Percentiles rank a stretch among this genome's conserved stretches.
phyloP scores from a whole-genome alignment of 2,113 vertebrate genomes.

The Amia ocellicauda region DNA sequence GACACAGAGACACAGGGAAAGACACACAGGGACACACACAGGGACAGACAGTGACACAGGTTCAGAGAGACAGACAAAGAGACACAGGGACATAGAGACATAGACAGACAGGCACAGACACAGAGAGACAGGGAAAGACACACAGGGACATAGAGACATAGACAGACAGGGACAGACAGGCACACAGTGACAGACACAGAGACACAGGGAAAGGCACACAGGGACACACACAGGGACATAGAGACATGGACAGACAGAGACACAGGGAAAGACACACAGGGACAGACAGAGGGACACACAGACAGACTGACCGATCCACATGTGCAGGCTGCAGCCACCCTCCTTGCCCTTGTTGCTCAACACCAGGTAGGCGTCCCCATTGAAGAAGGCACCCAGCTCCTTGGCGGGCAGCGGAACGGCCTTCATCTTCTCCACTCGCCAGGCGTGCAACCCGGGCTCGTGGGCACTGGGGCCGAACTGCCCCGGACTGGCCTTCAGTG shows the following conservation, averaged over 20 bases:
- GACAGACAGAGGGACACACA: neutral
- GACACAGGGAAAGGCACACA: no score
- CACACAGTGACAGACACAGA: slow-evolving; percentile 1
- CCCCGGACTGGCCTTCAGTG: slow-evolving; percentile 49
- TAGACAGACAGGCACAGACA: slow-evolving; percentile 8
- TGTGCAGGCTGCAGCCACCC: slow-evolving; percentile 70
- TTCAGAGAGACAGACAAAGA: neutral
- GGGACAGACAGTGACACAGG: neutral
- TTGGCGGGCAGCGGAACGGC: slow-evolving; percentile 58
- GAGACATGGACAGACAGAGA: neutral
- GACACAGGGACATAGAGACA: neutral
- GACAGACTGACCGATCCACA: slow-evolving; percentile 91
- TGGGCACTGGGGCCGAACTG: slow-evolving; percentile 61
- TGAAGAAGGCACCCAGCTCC: slow-evolving; percentile 73
- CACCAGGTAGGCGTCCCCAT: slow-evolving; percentile 83
- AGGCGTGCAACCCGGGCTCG: slow-evolving; percentile 63
- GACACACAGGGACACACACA: neutral
- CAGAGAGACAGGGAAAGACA: neutral
- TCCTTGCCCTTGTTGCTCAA: slow-evolving; percentile 65
- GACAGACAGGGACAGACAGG: neutral
- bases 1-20: no score
- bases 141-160: neutral
- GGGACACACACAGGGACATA: no score
- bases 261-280: neutral
- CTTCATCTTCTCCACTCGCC: slow-evolving; percentile 85